Percentiles rank a stretch among this genome's conserved stretches.
phyloP scores from a whole-genome alignment of 2,113 vertebrate genomes.

The Ictalurus punctatus region DNA sequence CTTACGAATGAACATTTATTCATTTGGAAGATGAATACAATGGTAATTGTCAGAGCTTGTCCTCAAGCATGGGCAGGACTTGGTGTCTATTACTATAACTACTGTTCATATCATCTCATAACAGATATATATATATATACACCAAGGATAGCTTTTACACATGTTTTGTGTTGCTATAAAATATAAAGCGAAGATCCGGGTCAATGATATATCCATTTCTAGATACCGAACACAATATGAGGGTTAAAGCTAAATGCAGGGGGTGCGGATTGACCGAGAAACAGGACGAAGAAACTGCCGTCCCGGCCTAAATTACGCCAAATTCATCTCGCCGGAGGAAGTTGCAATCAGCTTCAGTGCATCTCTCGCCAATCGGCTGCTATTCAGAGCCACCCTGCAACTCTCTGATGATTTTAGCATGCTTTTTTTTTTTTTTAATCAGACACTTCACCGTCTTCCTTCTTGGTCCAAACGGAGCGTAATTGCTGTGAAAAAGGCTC shows the following conservation, averaged over 20 bases:
- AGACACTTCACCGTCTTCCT: conserved; percentile 61
- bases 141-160: background rate
- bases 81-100: background rate
- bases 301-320: conserved; percentile 63
- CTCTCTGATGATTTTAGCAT: conserved; percentile 24
- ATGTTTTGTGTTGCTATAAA: background rate
- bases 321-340: conserved; percentile 67
- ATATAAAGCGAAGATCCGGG: background rate
- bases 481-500: conserved; percentile 68
- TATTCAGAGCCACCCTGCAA: conserved; percentile 57
- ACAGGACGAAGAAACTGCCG: conserved; percentile 49
- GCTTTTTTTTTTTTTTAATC: conserved; percentile 34
- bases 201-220: background rate
- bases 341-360: conserved; percentile 67
- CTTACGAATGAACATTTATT: too few relatives aligned
- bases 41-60: background rate
- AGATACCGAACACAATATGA: background rate
- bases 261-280: conserved; percentile 35
- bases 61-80: background rate
- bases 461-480: conserved; percentile 67
- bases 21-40: too few relatives aligned
- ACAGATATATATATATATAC: background rate
- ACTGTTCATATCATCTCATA: background rate
- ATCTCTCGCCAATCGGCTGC: conserved; percentile 63
- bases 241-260: conserved; percentile 9